phyloP scores from a whole-genome alignment of 1,140 invertebrate genomes.

The Daktulosphaira vitifoliae region DNA sequence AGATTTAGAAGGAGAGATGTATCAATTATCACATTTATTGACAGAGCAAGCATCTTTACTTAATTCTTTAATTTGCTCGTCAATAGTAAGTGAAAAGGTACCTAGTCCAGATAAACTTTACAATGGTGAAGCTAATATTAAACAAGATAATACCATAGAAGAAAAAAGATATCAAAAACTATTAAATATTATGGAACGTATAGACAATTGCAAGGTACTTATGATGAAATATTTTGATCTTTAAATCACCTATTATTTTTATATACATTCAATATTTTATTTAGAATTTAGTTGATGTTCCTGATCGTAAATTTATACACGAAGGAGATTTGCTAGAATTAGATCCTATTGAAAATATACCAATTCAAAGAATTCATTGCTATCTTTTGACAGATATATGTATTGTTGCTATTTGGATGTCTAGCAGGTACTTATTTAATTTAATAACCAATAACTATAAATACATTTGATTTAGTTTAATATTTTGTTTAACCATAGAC shows the following conservation, averaged over 20 bases:
- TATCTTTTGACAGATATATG: constrained; percentile 85
- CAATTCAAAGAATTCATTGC: constrained; percentile 79
- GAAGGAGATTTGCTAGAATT: constrained; percentile 86
- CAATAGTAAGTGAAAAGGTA: constrained; percentile 59
- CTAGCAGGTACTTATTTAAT: constrained; percentile 48
- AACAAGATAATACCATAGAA: constrained; percentile 54
- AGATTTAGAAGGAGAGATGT: constrained; percentile 98
- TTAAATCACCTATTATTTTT: constrained; percentile 12
- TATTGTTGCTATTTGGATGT: constrained; percentile 65
- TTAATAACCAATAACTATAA: constrained; percentile 9
- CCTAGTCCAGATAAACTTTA: constrained; percentile 21
- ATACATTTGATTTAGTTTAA: constrained; percentile 9
- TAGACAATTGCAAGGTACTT: constrained; percentile 70
- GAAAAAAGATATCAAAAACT: constrained; percentile 50
- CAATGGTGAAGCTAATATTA: constrained; percentile 48
- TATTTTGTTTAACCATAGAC: constrained; percentile 42
- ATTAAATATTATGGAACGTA: constrained; percentile 72
- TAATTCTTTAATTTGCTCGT: constrained; percentile 64
- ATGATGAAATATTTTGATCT: background rate
- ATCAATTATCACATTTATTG: constrained; percentile 90
- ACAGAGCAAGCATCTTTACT: constrained; percentile 85
- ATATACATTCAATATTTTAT: background rate
- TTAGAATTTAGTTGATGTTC: constrained; percentile 64
- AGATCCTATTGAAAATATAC: constrained; percentile 74
- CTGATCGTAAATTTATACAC: constrained; percentile 66